These are phyloP conservation scores for Oncorhynchus gorbuscha DNA, from an alignment of 2,113 vertebrate species.

Conservation along the genomic window DNA sequence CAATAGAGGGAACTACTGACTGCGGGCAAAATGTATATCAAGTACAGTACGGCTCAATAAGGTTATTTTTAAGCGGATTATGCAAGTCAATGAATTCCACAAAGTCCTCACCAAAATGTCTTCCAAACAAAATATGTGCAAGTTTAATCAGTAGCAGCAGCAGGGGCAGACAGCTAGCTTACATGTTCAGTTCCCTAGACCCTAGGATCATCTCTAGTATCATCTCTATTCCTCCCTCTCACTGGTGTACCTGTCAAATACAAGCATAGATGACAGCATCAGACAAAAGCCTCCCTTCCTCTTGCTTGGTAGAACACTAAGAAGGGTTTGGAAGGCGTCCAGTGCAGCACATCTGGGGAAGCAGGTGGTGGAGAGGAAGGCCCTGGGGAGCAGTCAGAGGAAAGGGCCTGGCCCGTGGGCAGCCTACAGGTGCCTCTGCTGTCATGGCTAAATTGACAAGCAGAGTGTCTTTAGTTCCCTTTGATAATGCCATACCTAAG, in stretches of 20 bases:
- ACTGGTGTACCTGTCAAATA: slow-evolving; percentile 7
- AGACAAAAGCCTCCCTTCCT: slow-evolving; percentile 24
- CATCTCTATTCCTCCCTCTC: slow-evolving; percentile 29
- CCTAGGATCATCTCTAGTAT: background rate
- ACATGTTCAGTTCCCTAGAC: too few relatives aligned
- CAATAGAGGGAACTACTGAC: too few relatives aligned
- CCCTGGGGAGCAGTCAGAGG: slow-evolving; percentile 45
- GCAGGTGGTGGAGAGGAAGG: slow-evolving; percentile 52
- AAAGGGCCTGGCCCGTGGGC: slow-evolving; percentile 50
- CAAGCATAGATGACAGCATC: slow-evolving; percentile 32
- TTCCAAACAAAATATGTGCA: too few relatives aligned
- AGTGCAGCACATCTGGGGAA: slow-evolving; percentile 46
- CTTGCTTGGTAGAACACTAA: slow-evolving; percentile 38
- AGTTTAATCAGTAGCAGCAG: too few relatives aligned
- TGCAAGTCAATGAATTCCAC: too few relatives aligned
- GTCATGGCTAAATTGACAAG: slow-evolving; percentile 34
- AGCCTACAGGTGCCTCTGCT: slow-evolving; percentile 46
- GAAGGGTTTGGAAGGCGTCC: slow-evolving; percentile 46
- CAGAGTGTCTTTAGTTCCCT: slow-evolving; percentile 3
- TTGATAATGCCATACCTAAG: background rate
- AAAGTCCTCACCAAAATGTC: too few relatives aligned
- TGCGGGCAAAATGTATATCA: too few relatives aligned
- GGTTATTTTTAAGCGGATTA: too few relatives aligned
- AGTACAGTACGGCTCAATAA: too few relatives aligned
- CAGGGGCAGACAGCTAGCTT: too few relatives aligned